Evolutionary conservation across 2,797 vertebrate genomes (phyloP).

Genomic region (Tamandua tetradactyla): DNA sequence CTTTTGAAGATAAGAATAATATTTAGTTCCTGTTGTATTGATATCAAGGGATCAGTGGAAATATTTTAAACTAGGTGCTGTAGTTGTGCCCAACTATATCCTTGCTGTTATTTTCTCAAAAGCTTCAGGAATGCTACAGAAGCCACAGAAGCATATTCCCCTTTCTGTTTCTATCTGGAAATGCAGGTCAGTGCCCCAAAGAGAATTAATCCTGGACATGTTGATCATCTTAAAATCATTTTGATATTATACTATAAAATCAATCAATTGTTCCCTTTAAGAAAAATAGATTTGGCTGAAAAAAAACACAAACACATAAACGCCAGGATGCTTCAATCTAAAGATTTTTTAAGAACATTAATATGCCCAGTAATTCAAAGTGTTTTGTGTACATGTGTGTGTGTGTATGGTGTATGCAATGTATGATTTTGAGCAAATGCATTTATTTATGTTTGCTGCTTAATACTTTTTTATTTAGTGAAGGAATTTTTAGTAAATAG

Average conservation of each 20-base stretch:
- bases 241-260: background rate
- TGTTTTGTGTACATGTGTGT: background rate
- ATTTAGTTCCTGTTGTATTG: background rate
- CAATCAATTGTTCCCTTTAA: background rate
- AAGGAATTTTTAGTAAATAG: background rate
- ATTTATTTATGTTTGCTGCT: background rate
- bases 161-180: background rate
- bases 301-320: background rate
- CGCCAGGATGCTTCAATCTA: background rate
- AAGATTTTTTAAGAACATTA: background rate
- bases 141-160: background rate
- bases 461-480: conserved; percentile 22
- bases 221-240: background rate
- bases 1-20: background rate
- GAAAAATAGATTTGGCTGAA: background rate
- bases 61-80: background rate
- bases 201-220: background rate
- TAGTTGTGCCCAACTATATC: background rate
- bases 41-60: background rate
- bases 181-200: background rate
- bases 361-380: background rate
- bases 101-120: background rate
- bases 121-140: background rate
- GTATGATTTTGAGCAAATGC: background rate
- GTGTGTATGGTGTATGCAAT: background rate